Conservation (phyloP, 2,888 invertebrate species). For the Brachyptera risi region DNA sequence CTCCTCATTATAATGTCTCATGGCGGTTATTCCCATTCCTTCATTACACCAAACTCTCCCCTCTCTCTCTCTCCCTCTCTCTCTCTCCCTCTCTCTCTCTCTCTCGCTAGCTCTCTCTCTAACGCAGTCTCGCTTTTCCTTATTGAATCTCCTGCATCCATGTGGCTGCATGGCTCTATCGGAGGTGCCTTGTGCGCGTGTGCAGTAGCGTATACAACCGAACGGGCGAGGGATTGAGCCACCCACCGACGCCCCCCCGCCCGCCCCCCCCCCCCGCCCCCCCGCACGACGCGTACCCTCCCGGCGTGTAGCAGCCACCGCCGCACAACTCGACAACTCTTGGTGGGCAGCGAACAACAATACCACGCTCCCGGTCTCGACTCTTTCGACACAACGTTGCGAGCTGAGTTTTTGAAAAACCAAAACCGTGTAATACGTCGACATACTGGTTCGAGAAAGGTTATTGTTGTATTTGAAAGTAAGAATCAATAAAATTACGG, state of each 20-base stretch:
- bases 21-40: neutral
- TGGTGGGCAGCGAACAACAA: constrained; percentile 34
- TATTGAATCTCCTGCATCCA: constrained; percentile 1
- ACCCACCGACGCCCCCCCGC: constrained; percentile 19
- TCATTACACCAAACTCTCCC: neutral
- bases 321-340: constrained; percentile 41
- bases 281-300: constrained; percentile 3
- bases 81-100: neutral
- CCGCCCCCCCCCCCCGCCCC: constrained; percentile 12
- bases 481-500: too few relatives aligned
- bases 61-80: constrained; percentile 15
- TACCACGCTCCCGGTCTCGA: too few relatives aligned
- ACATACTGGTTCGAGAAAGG: too few relatives aligned
- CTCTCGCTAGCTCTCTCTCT: constrained; percentile 4
- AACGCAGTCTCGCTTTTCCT: neutral
- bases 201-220: constrained; percentile 34
- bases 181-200: constrained; percentile 22
- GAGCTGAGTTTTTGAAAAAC: too few relatives aligned
- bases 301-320: neutral
- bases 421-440: too few relatives aligned
- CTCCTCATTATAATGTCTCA: neutral
- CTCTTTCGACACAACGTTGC: too few relatives aligned
- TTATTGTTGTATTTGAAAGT: too few relatives aligned
- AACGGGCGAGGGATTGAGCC: constrained; percentile 35
- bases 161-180: constrained; percentile 14